A percentile compares a stretch with the other conserved stretches of the same genome.
These are phyloP conservation scores for Phortica variegata DNA, from an alignment of 1,140 invertebrate species.

Conservation along the genomic window DNA sequence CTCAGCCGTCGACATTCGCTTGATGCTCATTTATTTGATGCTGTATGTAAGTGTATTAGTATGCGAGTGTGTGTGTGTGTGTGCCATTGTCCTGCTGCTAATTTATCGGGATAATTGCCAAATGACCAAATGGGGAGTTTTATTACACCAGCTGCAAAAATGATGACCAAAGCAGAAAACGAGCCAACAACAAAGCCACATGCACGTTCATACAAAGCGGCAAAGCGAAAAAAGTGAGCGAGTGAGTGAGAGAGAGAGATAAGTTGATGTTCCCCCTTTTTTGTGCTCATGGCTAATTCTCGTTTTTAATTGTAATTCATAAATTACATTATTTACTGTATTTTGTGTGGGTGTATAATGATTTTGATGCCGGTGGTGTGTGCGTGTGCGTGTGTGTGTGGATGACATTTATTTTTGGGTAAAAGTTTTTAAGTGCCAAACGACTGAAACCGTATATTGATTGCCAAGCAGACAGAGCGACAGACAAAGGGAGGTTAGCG, in stretches of 20 bases:
- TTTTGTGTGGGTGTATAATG: not conserved
- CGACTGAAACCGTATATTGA: too few relatives aligned
- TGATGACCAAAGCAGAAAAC: slow-evolving; percentile 38
- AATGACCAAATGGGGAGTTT: slow-evolving; percentile 48
- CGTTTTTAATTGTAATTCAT: slow-evolving; percentile 44
- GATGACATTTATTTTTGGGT: too few relatives aligned
- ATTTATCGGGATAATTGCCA: slow-evolving; percentile 49
- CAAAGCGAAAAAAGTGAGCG: not conserved
- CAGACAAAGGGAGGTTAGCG: too few relatives aligned
- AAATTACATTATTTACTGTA: slow-evolving; percentile 37
- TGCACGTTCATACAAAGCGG: not conserved
- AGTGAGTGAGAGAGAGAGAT: slow-evolving; percentile 13
- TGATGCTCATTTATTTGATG: too few relatives aligned
- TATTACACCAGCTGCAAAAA: slow-evolving; percentile 32
- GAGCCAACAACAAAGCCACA: slow-evolving; percentile 6
- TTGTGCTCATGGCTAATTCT: not conserved
- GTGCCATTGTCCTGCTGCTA: slow-evolving; percentile 34
- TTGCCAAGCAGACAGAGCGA: too few relatives aligned
- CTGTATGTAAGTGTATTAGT: not conserved
- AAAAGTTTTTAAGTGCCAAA: too few relatives aligned
- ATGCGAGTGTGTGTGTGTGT: not conserved
- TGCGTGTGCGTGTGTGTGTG: not conserved
- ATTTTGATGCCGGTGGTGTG: not conserved
- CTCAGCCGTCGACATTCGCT: too few relatives aligned
- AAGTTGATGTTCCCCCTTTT: not conserved